Evolutionary conservation across 2,888 invertebrate genomes (phyloP).

Genomic region (Melangyna quadrimaculata): DNA sequence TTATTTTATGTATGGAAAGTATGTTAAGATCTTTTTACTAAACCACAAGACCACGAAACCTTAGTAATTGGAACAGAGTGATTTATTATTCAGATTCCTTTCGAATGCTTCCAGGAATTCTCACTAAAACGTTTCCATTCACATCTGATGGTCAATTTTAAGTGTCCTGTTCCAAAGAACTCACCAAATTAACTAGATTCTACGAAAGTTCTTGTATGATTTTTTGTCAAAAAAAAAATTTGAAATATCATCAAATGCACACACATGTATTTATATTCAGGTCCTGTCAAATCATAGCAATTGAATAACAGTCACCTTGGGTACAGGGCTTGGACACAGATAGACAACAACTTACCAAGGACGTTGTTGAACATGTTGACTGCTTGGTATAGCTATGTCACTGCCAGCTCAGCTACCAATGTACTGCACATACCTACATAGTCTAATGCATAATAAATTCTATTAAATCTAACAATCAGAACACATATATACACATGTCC

Average conservation of each 20-base stretch:
- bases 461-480: conserved; percentile 56
- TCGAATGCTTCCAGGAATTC: not conserved
- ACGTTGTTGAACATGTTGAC: not conserved
- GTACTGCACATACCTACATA: not conserved
- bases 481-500: conserved; percentile 42
- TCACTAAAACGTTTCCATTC: not conserved
- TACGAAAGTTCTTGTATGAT: conserved; percentile 35
- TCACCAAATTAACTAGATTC: not conserved
- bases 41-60: no score
- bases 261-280: conserved; percentile 7
- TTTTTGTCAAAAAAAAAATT: conserved; percentile 39
- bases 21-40: not conserved
- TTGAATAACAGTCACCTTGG: conserved; percentile 45
- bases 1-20: not conserved
- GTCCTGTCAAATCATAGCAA: conserved; percentile 53
- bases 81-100: not conserved
- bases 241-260: conserved; percentile 60
- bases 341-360: not conserved
- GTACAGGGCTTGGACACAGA: not conserved
- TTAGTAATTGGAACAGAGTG: not conserved
- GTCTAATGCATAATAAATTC: conserved; percentile 63
- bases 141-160: not conserved
- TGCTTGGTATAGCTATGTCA: not conserved
- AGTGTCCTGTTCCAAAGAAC: not conserved
- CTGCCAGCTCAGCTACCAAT: not conserved